These are phyloP conservation scores for Contarinia nasturtii DNA, from an alignment of 1,140 invertebrate species.

Conservation along the genomic window DNA sequence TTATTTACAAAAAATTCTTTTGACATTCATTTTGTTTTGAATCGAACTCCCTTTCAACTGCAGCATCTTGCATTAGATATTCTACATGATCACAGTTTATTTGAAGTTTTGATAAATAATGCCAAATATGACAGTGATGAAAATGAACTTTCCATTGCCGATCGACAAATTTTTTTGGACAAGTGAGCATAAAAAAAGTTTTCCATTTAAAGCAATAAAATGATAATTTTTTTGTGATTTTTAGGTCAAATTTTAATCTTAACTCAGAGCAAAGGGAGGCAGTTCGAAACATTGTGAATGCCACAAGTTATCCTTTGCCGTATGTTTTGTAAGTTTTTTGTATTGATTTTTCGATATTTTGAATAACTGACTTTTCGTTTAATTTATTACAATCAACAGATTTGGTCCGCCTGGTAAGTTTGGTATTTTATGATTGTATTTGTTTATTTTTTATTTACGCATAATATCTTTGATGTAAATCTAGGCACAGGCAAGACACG, in stretches of 20 bases:
- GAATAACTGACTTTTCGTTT: too few species aligned
- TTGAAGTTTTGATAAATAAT: neutral
- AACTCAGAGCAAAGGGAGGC: conserved; percentile 46
- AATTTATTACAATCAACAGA: too few species aligned
- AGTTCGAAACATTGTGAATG: conserved; percentile 38
- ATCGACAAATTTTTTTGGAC: neutral
- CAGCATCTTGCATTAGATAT: neutral
- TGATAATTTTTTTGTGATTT: conserved; percentile 4
- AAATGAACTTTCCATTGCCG: neutral
- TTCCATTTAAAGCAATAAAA: too few species aligned
- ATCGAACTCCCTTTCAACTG: conserved; percentile 7
- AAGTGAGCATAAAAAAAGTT: neutral
- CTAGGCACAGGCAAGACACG: conserved; percentile 58
- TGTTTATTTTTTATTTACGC: too few species aligned
- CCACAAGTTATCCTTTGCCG: conserved; percentile 36
- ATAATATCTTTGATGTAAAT: neutral
- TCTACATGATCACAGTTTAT: neutral
- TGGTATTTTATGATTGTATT: too few species aligned
- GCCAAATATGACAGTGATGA: neutral
- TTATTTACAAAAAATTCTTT: conserved; percentile 9
- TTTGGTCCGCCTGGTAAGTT: conserved; percentile 51
- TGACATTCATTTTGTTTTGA: conserved; percentile 33
- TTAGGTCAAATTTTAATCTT: conserved; percentile 7
- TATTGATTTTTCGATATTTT: too few species aligned
- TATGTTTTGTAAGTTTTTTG: too few species aligned